Evolutionary conservation across 64 coral and sea anemone species (phyloP).

Genomic region (Pachyseris speciosa): DNA sequence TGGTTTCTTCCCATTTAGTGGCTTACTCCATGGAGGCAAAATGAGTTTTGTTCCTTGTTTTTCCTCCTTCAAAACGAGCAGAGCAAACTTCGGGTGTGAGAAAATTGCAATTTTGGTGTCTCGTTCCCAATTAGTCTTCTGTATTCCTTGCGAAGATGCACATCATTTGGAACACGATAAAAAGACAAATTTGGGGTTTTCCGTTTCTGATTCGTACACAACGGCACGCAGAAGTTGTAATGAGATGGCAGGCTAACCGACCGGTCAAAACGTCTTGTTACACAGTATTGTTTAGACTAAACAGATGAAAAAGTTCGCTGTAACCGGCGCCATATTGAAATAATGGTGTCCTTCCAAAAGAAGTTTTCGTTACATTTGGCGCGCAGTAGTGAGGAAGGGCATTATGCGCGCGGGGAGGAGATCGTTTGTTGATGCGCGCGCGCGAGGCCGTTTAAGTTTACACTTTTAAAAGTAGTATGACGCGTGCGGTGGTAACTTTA

Average conservation of each 20-base stretch:
- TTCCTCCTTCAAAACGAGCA: neutral
- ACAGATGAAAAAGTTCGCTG: too few relatives aligned
- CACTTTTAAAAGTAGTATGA: too few relatives aligned
- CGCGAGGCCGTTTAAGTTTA: too few relatives aligned
- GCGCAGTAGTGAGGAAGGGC: too few relatives aligned
- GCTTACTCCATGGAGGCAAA: conserved; percentile 30
- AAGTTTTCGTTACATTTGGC: too few relatives aligned
- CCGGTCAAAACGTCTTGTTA: too few relatives aligned
- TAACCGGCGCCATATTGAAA: too few relatives aligned
- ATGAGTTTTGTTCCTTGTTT: neutral
- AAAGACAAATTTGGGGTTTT: conserved; percentile 23
- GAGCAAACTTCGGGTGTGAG: conserved; percentile 25
- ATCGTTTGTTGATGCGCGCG: too few relatives aligned
- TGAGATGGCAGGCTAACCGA: conserved; percentile 48
- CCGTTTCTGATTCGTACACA: conserved; percentile 37
- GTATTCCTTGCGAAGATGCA: conserved; percentile 3
- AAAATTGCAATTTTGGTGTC: conserved; percentile 2
- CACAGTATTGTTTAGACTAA: too few relatives aligned
- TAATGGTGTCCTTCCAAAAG: too few relatives aligned
- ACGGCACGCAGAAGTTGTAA: conserved; percentile 51
- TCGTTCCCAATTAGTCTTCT: conserved; percentile 36
- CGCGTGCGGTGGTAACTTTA: too few relatives aligned
- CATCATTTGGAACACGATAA: conserved; percentile 26
- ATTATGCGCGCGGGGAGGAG: too few relatives aligned
- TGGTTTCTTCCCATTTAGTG: conserved; percentile 27